Percentiles rank a stretch among this genome's conserved stretches.
Evolutionary conservation across 2,113 vertebrate species (phyloP).

Genomic region (Scopus umbretta): DNA sequence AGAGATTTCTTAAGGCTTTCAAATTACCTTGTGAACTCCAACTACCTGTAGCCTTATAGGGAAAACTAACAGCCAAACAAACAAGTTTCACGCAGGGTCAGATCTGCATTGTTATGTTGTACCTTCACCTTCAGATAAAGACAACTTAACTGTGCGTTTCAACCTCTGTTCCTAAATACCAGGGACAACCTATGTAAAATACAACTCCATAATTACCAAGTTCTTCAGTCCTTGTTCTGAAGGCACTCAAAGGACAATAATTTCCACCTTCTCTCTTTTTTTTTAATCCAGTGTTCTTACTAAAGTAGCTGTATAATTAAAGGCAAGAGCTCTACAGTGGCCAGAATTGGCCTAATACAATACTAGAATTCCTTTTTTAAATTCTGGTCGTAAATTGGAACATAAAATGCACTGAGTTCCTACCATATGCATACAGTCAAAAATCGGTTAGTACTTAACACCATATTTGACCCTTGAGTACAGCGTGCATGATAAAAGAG

Average conservation of each 20-base stretch:
- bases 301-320: background rate
- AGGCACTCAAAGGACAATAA: background rate
- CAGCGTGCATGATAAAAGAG: background rate
- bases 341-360: background rate
- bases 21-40: background rate
- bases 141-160: background rate
- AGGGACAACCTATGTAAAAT: background rate
- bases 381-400: background rate
- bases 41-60: background rate
- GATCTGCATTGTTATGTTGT: background rate
- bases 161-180: background rate
- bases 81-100: background rate
- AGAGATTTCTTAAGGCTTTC: slow-evolving; percentile 8
- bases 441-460: background rate
- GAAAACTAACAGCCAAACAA: background rate
- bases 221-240: background rate
- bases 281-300: background rate
- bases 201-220: background rate
- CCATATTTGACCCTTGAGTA: background rate
- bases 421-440: background rate
- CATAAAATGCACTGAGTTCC: background rate
- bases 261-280: background rate
- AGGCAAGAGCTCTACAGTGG: background rate
- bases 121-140: background rate
- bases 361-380: background rate